Conservation (phyloP, 2,888 invertebrate genomes). For the Parelbella ahira region DNA sequence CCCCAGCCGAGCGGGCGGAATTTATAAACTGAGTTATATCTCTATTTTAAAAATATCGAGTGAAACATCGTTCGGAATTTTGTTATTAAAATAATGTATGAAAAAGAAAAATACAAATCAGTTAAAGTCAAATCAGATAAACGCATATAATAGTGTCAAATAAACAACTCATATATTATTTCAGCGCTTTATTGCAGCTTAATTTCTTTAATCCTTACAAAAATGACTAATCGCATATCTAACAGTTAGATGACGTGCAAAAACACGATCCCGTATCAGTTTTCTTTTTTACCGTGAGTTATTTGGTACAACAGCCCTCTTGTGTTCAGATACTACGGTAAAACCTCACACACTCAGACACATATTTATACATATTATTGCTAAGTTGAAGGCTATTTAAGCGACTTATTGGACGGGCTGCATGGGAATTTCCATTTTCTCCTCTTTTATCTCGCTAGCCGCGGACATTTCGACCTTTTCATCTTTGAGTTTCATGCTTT, state of each 20-base stretch:
- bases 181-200: slow-evolving; percentile 35
- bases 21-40: too few species aligned
- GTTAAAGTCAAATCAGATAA: too few species aligned
- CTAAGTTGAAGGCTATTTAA: slow-evolving; percentile 2
- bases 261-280: slow-evolving; percentile 18
- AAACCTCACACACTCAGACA: slow-evolving; percentile 27
- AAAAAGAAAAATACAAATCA: too few species aligned
- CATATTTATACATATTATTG: slow-evolving; percentile 23
- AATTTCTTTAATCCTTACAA: slow-evolving; percentile 47
- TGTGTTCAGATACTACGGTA: slow-evolving; percentile 27
- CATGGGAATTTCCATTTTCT: slow-evolving; percentile 29
- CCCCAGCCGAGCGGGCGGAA: too few species aligned
- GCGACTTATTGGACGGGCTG: slow-evolving; percentile 1
- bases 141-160: too few species aligned
- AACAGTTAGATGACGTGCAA: slow-evolving; percentile 26
- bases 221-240: slow-evolving; percentile 53
- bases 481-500: slow-evolving; percentile 34
- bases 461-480: slow-evolving; percentile 29
- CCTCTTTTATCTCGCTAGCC: slow-evolving; percentile 26
- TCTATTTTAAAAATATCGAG: too few species aligned
- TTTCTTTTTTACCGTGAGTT: slow-evolving; percentile 39
- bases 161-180: too few species aligned
- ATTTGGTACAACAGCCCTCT: slow-evolving; percentile 70
- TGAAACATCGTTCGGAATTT: too few species aligned
- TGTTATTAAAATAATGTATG: too few species aligned